A percentile compares a stretch with the other conserved stretches of the same genome.
These are phyloP conservation scores for Dendronephthya gigantea DNA, from an alignment of 64 coral and sea anemone genomes.

Conservation along the genomic window DNA sequence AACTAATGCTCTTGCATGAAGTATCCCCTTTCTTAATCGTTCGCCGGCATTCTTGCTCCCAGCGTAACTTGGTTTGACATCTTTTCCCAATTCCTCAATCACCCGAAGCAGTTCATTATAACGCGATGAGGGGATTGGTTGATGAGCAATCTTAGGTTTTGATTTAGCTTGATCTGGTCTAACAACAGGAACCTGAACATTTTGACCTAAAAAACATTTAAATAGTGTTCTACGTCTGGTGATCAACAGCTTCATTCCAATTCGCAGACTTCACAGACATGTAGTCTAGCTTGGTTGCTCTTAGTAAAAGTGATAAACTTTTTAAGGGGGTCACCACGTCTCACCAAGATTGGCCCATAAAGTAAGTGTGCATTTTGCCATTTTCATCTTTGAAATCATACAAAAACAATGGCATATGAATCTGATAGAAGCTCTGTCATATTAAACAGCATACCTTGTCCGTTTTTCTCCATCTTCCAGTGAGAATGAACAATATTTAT, in stretches of 20 bases:
- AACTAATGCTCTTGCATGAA: slow-evolving; percentile 94
- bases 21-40: slow-evolving; percentile 88
- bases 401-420: too few relatives aligned
- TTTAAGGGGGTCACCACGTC: too few relatives aligned
- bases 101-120: slow-evolving; percentile 80
- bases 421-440: not conserved
- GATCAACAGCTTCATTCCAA: too few relatives aligned
- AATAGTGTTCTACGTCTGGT: not conserved
- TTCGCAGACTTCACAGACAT: too few relatives aligned
- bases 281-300: too few relatives aligned
- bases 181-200: not conserved
- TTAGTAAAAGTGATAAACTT: too few relatives aligned
- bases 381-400: too few relatives aligned
- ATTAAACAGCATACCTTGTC: not conserved
- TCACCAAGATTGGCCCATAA: too few relatives aligned
- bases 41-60: slow-evolving; percentile 95
- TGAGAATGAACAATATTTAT: not conserved
- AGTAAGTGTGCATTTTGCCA: too few relatives aligned
- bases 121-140: not conserved
- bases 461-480: not conserved
- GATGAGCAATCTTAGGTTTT: not conserved
- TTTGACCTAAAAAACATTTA: not conserved
- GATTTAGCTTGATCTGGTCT: slow-evolving; percentile 7
- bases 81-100: slow-evolving; percentile 93
- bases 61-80: slow-evolving; percentile 92